Evolutionary conservation across 2,888 invertebrate species (phyloP).

Genomic region (Barypeithes pellucidus): DNA sequence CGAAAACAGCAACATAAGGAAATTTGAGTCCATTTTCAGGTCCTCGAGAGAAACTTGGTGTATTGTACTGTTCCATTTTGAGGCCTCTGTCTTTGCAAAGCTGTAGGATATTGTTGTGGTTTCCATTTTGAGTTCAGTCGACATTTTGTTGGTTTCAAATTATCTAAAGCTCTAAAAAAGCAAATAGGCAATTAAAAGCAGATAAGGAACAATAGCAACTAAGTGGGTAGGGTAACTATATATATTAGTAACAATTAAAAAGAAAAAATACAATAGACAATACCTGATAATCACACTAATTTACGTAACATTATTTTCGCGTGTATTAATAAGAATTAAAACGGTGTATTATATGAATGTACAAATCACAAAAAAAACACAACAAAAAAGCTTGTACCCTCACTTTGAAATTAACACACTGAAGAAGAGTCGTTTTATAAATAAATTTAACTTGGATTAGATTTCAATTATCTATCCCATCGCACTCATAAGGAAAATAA

Average conservation of each 20-base stretch:
- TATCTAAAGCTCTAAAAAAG: background rate
- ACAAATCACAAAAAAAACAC: conserved; percentile 11
- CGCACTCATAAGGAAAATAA: conserved; percentile 15
- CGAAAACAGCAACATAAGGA: conserved; percentile 84
- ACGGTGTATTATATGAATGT: conserved; percentile 12
- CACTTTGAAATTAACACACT: conserved; percentile 4
- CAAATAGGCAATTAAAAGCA: no score
- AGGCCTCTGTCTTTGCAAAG: conserved; percentile 60
- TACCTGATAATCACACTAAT: background rate
- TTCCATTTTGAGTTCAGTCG: conserved; percentile 36
- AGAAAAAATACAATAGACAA: background rate
- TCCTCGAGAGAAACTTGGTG: conserved; percentile 73
- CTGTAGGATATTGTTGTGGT: conserved; percentile 50
- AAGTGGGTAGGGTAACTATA: no score
- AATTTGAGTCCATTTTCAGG: conserved; percentile 85
- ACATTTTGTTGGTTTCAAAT: no score
- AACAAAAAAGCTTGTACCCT: conserved; percentile 12
- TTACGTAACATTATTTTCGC: background rate
- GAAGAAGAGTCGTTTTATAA: conserved; percentile 3
- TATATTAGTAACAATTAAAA: no score
- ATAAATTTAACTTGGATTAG: background rate
- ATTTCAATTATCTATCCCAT: conserved; percentile 12
- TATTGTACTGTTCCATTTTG: conserved; percentile 61
- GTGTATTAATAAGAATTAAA: background rate
- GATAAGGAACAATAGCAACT: no score